phyloP scores from a whole-genome alignment of 2,888 invertebrate species.

The Acanthoscelides obtectus region DNA sequence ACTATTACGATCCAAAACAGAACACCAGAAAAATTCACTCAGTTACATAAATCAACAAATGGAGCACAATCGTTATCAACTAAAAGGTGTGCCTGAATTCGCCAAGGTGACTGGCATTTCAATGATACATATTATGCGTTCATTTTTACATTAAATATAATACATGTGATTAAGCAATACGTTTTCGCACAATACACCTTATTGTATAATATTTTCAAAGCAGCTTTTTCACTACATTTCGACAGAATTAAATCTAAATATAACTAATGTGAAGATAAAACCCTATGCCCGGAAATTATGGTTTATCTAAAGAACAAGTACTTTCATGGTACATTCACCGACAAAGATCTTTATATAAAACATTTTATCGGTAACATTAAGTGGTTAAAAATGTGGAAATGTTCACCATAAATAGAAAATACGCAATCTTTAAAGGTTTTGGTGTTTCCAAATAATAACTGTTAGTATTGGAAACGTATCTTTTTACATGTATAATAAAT shows the following conservation, averaged over 20 bases:
- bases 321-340: not conserved
- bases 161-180: not conserved
- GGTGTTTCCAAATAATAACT: not conserved
- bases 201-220: not conserved
- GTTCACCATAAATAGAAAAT: not conserved
- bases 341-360: not conserved
- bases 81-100: not conserved
- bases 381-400: not conserved
- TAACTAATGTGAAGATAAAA: not conserved
- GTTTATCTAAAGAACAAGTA: not conserved
- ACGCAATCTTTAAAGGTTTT: not conserved
- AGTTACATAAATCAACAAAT: not conserved
- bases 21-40: not conserved
- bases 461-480: not conserved
- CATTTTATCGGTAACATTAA: not conserved
- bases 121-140: not conserved
- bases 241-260: not conserved
- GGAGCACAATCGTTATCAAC: not conserved
- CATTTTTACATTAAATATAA: not conserved
- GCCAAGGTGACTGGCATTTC: not conserved
- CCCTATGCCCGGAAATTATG: not conserved
- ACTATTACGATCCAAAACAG: not conserved
- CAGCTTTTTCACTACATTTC: not conserved
- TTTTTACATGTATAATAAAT: not conserved
- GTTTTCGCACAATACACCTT: not conserved